These are phyloP conservation scores for Plemyria rubiginata DNA, from an alignment of 2,888 invertebrate species.

Conservation along the genomic window DNA sequence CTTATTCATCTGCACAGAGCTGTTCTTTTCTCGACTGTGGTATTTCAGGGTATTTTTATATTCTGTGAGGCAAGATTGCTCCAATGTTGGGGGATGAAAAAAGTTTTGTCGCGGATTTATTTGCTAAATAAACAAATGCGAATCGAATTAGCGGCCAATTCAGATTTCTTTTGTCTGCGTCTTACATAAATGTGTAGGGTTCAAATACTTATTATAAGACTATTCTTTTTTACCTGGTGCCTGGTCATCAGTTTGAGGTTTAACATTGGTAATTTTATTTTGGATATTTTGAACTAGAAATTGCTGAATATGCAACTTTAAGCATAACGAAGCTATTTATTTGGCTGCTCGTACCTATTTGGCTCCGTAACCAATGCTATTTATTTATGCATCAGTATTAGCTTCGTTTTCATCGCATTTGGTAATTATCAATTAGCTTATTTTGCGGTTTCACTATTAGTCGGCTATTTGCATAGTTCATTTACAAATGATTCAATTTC, in stretches of 20 bases:
- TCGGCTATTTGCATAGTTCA: slow-evolving; percentile 14
- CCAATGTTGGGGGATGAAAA: slow-evolving; percentile 45
- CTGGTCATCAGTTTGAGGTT: too few relatives aligned
- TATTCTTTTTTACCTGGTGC: too few relatives aligned
- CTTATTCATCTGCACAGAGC: background rate
- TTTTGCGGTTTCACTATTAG: slow-evolving; percentile 10
- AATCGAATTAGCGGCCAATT: slow-evolving; percentile 31
- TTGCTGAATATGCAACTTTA: background rate
- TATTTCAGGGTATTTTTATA: slow-evolving; percentile 11
- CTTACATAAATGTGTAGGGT: background rate
- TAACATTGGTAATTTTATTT: background rate
- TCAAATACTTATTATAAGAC: background rate
- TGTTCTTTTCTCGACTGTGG: slow-evolving; percentile 6
- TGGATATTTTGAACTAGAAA: background rate
- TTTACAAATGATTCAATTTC: slow-evolving; percentile 16
- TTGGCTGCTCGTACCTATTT: background rate
- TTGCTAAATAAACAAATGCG: slow-evolving; percentile 38
- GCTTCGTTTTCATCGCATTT: slow-evolving; percentile 26
- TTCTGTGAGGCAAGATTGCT: slow-evolving; percentile 14
- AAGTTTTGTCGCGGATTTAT: slow-evolving; percentile 39
- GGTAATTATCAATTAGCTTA: slow-evolving; percentile 19
- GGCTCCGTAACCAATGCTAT: slow-evolving; percentile 22
- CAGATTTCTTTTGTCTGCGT: slow-evolving; percentile 14
- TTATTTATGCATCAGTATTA: slow-evolving; percentile 31
- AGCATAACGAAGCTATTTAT: background rate